Evolutionary conservation across 2,888 invertebrate species (phyloP).

Genomic region (Zhuqinia jingwanae): DNA sequence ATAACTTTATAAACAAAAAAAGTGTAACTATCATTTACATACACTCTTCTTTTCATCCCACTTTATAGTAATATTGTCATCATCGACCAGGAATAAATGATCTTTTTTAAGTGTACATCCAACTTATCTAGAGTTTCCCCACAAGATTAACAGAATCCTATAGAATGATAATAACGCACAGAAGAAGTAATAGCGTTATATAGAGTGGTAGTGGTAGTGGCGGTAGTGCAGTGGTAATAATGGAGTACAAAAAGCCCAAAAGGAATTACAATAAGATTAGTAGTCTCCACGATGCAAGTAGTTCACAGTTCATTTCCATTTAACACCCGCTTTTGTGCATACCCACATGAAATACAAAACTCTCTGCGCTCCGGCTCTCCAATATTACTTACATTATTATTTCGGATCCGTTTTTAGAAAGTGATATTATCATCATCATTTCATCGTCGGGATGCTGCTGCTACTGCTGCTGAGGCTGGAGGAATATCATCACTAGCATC

Average conservation of each 20-base stretch:
- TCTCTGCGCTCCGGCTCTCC: not conserved
- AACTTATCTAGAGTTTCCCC: no score
- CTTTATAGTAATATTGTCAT: no score
- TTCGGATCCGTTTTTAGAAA: constrained; percentile 29
- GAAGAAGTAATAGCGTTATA: no score
- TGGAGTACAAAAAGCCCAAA: constrained; percentile 52
- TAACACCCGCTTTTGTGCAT: constrained; percentile 58
- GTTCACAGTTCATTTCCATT: constrained; percentile 72
- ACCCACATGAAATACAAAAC: constrained; percentile 42
- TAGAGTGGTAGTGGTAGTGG: no score
- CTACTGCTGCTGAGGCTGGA: no score
- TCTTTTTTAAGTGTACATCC: no score
- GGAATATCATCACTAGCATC: constrained; percentile 1
- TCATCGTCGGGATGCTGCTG: not conserved
- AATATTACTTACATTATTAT: constrained; percentile 29
- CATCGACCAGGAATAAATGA: no score
- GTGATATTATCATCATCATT: constrained; percentile 37
- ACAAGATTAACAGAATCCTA: no score
- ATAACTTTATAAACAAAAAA: no score
- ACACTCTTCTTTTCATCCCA: no score
- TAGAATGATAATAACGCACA: no score
- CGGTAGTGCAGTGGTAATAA: constrained; percentile 32
- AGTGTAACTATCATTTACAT: no score
- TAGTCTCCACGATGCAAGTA: constrained; percentile 44
- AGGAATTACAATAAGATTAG: constrained; percentile 64